These are phyloP conservation scores for Acleris laterana DNA, from an alignment of 2,888 invertebrate species.

Conservation along the genomic window DNA sequence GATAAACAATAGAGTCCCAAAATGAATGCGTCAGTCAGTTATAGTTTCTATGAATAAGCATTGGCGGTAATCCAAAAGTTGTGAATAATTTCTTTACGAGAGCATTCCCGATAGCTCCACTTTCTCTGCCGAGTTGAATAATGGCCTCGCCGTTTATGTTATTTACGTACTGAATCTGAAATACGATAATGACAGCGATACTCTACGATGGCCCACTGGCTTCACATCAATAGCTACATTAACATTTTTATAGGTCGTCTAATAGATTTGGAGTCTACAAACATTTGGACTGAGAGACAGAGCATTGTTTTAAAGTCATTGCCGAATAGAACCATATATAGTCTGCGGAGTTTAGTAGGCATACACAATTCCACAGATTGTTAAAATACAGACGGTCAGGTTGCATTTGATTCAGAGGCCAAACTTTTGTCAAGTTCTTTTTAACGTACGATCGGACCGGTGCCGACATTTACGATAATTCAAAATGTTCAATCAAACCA, in stretches of 20 bases:
- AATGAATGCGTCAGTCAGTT: slow-evolving; percentile 33
- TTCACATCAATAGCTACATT: neutral
- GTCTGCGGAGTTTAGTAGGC: too few species aligned
- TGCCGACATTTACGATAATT: too few species aligned
- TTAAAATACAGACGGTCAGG: too few species aligned
- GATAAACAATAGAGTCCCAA: slow-evolving; percentile 34
- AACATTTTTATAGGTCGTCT: neutral
- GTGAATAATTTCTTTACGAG: slow-evolving; percentile 35
- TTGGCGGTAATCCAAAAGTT: slow-evolving; percentile 36
- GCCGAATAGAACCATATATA: too few species aligned
- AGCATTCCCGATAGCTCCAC: slow-evolving; percentile 32
- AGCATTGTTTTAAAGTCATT: too few species aligned
- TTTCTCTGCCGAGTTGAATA: slow-evolving; percentile 34
- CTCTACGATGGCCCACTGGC: too few species aligned
- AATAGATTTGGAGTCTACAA: neutral
- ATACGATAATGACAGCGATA: slow-evolving; percentile 5
- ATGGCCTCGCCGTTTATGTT: slow-evolving; percentile 29
- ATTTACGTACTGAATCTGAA: slow-evolving; percentile 7
- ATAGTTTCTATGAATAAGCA: slow-evolving; percentile 35
- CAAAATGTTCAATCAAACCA: too few species aligned
- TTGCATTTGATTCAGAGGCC: too few species aligned
- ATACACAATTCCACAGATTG: too few species aligned
- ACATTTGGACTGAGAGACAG: too few species aligned
- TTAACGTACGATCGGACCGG: too few species aligned
- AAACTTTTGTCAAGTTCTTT: too few species aligned